Evolutionary conservation across 2,888 invertebrate species (phyloP).

Genomic region (Chorisops tibialis): DNA sequence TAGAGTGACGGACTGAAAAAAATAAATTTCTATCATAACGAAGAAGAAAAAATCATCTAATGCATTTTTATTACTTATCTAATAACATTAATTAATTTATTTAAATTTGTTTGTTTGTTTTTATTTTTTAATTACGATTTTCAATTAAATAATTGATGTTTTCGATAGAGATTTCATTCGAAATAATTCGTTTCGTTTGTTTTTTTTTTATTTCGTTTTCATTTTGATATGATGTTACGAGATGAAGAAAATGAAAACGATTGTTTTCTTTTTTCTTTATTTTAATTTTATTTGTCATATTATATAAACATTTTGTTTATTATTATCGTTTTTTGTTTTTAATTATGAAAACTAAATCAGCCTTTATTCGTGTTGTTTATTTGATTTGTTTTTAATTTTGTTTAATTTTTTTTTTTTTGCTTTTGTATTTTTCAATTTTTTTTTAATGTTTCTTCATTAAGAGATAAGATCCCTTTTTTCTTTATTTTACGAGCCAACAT

Average conservation of each 20-base stretch:
- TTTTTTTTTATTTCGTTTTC: constrained; percentile 2
- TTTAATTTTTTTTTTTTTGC: constrained; percentile 25
- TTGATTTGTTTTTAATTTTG: constrained; percentile 3
- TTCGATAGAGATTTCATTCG: no score
- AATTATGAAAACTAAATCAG: constrained; percentile 30
- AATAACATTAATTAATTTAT: neutral
- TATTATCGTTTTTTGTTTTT: neutral
- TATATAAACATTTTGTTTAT: constrained; percentile 2
- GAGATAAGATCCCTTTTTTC: constrained; percentile 26
- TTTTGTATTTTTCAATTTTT: constrained; percentile 27
- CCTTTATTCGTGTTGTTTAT: constrained; percentile 29
- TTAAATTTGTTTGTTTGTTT: no score
- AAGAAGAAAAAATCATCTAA: constrained; percentile 24
- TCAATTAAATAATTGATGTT: neutral
- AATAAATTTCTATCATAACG: no score
- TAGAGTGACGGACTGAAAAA: no score
- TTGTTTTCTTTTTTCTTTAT: constrained; percentile 4
- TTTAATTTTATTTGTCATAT: constrained; percentile 5
- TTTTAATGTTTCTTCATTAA: constrained; percentile 22
- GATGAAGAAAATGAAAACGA: neutral
- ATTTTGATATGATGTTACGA: constrained; percentile 14
- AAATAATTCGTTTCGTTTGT: neutral
- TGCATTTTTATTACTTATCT: constrained; percentile 18
- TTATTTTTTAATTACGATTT: neutral
- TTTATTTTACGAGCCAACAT: constrained; percentile 9